Conservation (phyloP, 2,113 vertebrate genomes). For the Morone saxatilis region DNA sequence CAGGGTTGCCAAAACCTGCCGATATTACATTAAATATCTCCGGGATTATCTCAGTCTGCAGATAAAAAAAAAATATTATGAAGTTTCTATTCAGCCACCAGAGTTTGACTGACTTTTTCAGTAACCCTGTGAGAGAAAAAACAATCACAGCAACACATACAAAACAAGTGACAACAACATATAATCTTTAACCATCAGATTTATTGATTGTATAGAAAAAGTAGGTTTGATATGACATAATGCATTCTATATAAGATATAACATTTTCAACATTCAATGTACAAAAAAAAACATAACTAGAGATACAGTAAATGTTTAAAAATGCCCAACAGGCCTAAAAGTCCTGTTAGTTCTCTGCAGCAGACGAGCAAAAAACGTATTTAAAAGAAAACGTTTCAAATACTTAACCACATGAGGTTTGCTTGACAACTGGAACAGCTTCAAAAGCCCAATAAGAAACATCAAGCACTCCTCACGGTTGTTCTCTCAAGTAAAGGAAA, state of each 20-base stretch:
- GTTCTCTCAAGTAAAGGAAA: conserved; percentile 43
- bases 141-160: not conserved
- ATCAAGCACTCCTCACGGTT: conserved; percentile 37
- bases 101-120: not conserved
- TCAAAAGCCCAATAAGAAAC: conserved; percentile 52
- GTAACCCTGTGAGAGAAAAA: not conserved
- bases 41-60: not conserved
- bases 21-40: not conserved
- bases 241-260: conserved; percentile 90
- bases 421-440: conserved; percentile 54
- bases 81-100: not conserved
- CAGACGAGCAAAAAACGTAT: conserved; percentile 59
- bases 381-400: conserved; percentile 32
- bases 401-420: conserved; percentile 47
- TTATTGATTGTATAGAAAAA: conserved; percentile 90
- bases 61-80: not conserved
- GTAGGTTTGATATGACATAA: conserved; percentile 88
- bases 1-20: not conserved
- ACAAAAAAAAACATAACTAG: conserved; percentile 84
- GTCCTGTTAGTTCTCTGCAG: conserved; percentile 58
- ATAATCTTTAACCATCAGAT: conserved; percentile 80
- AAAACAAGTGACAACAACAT: conserved; percentile 4
- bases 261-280: conserved; percentile 89
- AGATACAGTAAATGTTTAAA: conserved; percentile 84
- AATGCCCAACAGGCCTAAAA: conserved; percentile 76